phyloP scores from a whole-genome alignment of 2,888 invertebrate species.

The Drosophila yooni region DNA sequence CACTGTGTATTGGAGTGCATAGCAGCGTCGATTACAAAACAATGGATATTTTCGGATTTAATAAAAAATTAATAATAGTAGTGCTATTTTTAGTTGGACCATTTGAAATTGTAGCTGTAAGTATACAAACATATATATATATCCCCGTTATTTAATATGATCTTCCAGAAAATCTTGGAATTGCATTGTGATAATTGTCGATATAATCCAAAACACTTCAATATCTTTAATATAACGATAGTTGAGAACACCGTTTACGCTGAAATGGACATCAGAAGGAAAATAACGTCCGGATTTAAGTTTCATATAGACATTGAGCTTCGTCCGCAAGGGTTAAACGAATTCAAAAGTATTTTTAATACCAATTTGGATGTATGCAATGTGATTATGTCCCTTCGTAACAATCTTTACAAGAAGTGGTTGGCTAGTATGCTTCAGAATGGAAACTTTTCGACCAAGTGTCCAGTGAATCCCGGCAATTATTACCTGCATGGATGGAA shows the following conservation, averaged over 20 bases:
- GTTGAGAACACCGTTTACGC: not conserved
- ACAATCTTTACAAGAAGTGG: slow-evolving; percentile 5
- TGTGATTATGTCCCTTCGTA: not conserved
- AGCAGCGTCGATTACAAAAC: not conserved
- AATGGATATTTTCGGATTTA: not conserved
- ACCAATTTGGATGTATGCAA: not conserved
- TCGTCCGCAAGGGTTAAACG: not conserved
- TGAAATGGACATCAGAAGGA: not conserved
- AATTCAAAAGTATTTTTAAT: not conserved
- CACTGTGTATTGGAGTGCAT: not conserved
- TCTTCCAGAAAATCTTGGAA: not conserved
- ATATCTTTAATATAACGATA: not conserved
- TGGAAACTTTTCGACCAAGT: slow-evolving; percentile 5
- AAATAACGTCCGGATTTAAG: not conserved
- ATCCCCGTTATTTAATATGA: not conserved
- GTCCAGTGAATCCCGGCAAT: not conserved
- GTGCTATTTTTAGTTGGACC: not conserved
- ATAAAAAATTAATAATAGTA: not conserved
- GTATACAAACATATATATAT: not conserved
- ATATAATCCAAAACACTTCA: not conserved
- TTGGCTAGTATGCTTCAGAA: not conserved
- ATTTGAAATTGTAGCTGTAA: not conserved
- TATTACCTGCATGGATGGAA: not conserved
- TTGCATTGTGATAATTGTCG: not conserved
- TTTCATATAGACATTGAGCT: slow-evolving; percentile 2